Base-by-base conservation (phyloP, 2,888 invertebrate genomes). In the Meganola albula region DNA sequence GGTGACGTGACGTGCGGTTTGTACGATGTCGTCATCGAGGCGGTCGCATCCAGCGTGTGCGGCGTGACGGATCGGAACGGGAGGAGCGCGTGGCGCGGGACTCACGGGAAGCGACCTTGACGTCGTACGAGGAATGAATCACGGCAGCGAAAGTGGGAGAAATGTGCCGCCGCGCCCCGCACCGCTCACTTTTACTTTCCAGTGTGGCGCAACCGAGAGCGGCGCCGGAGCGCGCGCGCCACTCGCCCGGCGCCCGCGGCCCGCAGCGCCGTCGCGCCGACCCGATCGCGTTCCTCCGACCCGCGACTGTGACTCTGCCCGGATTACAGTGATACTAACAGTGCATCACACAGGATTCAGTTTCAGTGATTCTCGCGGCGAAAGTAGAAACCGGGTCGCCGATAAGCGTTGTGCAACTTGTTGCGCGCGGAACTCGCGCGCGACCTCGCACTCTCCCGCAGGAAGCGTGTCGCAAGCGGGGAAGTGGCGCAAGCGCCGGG, bases 171-270 rank as follows among this genome's bases (percentile, higher is more conserved):
- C 79, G 73, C 77, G 74, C 75, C 75, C 76, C 74, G 77, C 78
- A 71, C 78, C 75, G 66, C 74, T 82, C 74, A 85, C 83, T 83
- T 85, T 85, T 84, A 85, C 84, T 86, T 84, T 84, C 83, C 68
- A 76, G 72, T 74, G 78, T 83, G 84, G 78, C 84, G 84, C 83
- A 85, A 83, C 76, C 74, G 75, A 69, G 66, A 63, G 72, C 74
- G 74, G 72, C 75, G 74, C 77, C 67, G 58, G 58, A 62, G 62
- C 62, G 71, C 69, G 72, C 71, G 72, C 75, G 82, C 76, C 85
- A 83, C 83, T 83, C 82, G 82, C 74, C 74, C 83, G 83, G 82
- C 83, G 83, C 80, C 76, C 82, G 82, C 83, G 82, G 82, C 82
- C 80, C 82, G 76, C 77, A 76, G 78, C 83, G 80, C 82, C 79